Evolutionary conservation across 2,888 invertebrate genomes (phyloP).

Genomic region (Acronicta aceris): DNA sequence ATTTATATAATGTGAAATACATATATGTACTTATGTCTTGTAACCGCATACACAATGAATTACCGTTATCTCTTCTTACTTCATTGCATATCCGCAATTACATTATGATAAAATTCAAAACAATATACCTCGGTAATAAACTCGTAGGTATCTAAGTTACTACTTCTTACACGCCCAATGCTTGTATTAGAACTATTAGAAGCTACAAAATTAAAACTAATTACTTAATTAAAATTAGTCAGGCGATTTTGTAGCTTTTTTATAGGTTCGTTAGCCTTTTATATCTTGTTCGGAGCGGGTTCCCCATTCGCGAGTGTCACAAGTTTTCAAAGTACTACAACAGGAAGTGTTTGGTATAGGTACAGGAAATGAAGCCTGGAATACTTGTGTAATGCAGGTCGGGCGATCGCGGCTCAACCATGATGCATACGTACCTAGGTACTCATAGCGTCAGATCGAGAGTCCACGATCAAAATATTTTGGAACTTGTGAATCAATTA

Average conservation of each 20-base stretch:
- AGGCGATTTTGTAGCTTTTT: too few relatives aligned
- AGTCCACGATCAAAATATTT: background rate
- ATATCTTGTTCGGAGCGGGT: slow-evolving; percentile 7
- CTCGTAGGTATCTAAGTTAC: too few relatives aligned
- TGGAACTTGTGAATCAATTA: background rate
- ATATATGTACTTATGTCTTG: slow-evolving; percentile 25
- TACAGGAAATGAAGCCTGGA: slow-evolving; percentile 56
- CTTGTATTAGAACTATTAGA: too few relatives aligned
- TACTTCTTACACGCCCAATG: too few relatives aligned
- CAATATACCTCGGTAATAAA: background rate
- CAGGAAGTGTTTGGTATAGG: slow-evolving; percentile 62
- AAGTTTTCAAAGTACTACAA: slow-evolving; percentile 52
- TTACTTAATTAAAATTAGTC: too few relatives aligned
- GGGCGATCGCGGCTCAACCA: slow-evolving; percentile 5
- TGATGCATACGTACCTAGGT: too few relatives aligned
- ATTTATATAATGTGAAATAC: slow-evolving; percentile 40
- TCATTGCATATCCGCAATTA: slow-evolving; percentile 6
- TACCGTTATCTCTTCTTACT: slow-evolving; percentile 23
- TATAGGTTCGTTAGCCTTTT: background rate
- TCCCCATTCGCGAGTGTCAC: slow-evolving; percentile 49
- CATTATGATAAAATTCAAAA: slow-evolving; percentile 7
- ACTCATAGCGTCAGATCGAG: too few relatives aligned
- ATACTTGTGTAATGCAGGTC: slow-evolving; percentile 28
- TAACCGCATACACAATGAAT: slow-evolving; percentile 26
- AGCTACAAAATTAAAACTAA: too few relatives aligned